These are phyloP conservation scores for Coregonus suidteri DNA, from an alignment of 2,797 vertebrate species.

Conservation along the genomic window DNA sequence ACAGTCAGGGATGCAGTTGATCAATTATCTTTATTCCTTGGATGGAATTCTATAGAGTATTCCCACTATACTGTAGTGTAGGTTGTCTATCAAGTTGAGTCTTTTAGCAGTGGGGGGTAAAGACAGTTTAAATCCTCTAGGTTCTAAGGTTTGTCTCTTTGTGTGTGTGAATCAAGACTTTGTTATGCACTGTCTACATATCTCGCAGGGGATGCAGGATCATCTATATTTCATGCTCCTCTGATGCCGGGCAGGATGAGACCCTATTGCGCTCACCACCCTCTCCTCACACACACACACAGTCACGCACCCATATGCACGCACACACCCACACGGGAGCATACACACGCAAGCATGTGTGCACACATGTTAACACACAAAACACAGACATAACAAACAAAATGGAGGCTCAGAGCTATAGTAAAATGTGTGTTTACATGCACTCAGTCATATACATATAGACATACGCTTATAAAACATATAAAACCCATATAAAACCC, in stretches of 20 bases:
- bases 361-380: constrained; percentile 8
- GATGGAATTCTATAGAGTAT: neutral
- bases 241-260: constrained; percentile 33
- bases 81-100: constrained; percentile 38
- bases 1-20: neutral
- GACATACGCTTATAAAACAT: neutral
- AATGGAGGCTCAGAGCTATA: no score
- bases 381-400: neutral
- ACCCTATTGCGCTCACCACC: constrained; percentile 44
- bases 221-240: constrained; percentile 68
- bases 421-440: neutral
- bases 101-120: constrained; percentile 2
- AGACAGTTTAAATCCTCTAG: constrained; percentile 23
- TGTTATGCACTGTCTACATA: constrained; percentile 34
- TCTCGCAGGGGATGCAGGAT: constrained; percentile 33
- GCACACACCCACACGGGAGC: constrained; percentile 4
- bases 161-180: constrained; percentile 12
- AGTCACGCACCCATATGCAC: constrained; percentile 14
- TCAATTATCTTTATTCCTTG: constrained; percentile 24
- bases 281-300: constrained; percentile 6
- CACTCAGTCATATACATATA: neutral
- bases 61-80: constrained; percentile 22
- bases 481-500: no score
- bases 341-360: neutral
- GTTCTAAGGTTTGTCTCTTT: constrained; percentile 1